Evolutionary conservation across 2,888 invertebrate species (phyloP).

Genomic region (Sesia bembeciformis): DNA sequence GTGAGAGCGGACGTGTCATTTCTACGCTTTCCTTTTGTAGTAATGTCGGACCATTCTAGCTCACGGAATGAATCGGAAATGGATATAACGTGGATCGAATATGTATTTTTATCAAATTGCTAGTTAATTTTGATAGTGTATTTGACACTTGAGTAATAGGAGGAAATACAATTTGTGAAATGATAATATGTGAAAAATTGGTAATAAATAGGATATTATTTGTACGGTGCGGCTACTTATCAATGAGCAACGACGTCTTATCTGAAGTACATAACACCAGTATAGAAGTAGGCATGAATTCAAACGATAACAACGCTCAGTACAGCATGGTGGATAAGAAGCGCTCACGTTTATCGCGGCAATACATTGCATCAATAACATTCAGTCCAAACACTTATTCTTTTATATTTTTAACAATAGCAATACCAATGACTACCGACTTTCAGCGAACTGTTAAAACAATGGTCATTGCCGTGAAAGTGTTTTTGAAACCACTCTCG

Average conservation of each 20-base stretch:
- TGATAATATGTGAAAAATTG: too few relatives aligned
- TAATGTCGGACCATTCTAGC: constrained; percentile 12
- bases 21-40: constrained; percentile 41
- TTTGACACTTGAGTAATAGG: too few relatives aligned
- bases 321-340: not conserved
- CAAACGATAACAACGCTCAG: constrained; percentile 9
- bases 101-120: too few relatives aligned
- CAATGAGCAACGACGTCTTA: not conserved
- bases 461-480: not conserved
- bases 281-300: constrained; percentile 21
- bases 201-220: too few relatives aligned
- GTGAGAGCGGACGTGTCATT: constrained; percentile 52
- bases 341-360: not conserved
- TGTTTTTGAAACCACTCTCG: not conserved
- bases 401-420: not conserved
- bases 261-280: not conserved
- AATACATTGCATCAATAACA: not conserved
- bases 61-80: constrained; percentile 9
- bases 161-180: too few relatives aligned
- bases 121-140: too few relatives aligned
- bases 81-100: not conserved
- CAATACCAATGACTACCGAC: not conserved
- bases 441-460: not conserved
- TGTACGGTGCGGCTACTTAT: not conserved
- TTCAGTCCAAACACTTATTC: not conserved